These are phyloP conservation scores for Rhynchonycteris naso DNA, from an alignment of 2,797 vertebrate species.

Conservation along the genomic window DNA sequence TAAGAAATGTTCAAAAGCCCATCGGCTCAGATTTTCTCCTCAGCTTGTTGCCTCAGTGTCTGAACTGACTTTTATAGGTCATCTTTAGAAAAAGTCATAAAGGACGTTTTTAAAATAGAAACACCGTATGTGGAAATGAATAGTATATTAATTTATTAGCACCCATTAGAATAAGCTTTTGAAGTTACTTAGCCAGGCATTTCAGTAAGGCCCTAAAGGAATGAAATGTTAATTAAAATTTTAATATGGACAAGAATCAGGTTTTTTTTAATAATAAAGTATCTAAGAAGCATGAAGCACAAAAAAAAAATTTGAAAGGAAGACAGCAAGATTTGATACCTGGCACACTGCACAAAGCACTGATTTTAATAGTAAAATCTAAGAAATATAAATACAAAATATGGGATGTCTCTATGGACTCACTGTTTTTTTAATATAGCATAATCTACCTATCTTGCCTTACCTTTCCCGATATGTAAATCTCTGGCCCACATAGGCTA, in stretches of 20 bases:
- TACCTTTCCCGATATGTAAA: background rate
- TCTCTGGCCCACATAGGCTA: background rate
- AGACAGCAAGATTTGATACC: constrained; percentile 38
- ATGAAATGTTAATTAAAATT: constrained; percentile 72
- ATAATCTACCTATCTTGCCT: background rate
- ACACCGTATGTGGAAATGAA: constrained; percentile 49
- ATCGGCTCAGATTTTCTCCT: constrained; percentile 5
- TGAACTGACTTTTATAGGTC: constrained; percentile 32
- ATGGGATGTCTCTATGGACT: background rate
- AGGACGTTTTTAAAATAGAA: constrained; percentile 37
- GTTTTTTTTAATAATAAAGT: too few species aligned
- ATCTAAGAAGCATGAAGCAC: too few species aligned
- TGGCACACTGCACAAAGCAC: background rate
- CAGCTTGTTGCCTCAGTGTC: background rate
- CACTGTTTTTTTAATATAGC: background rate
- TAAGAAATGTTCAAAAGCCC: background rate
- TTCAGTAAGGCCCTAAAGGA: constrained; percentile 56
- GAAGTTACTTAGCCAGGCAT: constrained; percentile 56
- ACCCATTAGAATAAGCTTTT: constrained; percentile 65
- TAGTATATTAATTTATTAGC: constrained; percentile 65
- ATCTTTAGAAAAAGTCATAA: constrained; percentile 10
- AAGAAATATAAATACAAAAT: background rate
- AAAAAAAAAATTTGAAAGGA: too few species aligned
- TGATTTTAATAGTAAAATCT: constrained; percentile 45
- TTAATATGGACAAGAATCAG: too few species aligned